A percentile compares a stretch with the other conserved stretches of the same genome.
These are phyloP conservation scores for Acanthaster planci DNA, from an alignment of 35 echinoderm and acorn worm genomes.

Conservation along the genomic window DNA sequence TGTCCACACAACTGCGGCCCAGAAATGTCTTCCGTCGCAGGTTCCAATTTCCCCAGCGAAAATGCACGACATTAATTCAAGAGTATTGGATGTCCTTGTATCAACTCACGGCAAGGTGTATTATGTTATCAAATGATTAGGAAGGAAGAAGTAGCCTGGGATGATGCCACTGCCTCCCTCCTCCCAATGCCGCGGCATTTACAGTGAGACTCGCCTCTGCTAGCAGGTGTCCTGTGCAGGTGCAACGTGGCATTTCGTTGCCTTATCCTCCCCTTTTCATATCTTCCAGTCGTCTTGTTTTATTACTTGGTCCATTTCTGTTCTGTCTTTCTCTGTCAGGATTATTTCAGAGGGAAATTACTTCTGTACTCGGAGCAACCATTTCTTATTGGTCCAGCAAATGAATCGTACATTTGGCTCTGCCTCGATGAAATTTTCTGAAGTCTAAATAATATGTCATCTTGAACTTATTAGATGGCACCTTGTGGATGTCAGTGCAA, in stretches of 20 bases:
- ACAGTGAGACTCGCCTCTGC: neutral
- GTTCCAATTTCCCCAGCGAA: neutral
- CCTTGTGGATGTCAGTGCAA: too few relatives aligned
- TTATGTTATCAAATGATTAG: conserved; percentile 28
- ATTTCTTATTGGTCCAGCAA: too few relatives aligned
- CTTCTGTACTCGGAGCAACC: too few relatives aligned
- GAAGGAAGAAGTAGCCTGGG: conserved; percentile 4
- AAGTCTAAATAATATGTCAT: too few relatives aligned
- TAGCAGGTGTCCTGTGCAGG: neutral
- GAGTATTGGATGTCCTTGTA: conserved; percentile 23
- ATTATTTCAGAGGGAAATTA: conserved; percentile 1
- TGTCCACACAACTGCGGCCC: too few relatives aligned
- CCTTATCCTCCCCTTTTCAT: neutral
- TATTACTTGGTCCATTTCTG: neutral
- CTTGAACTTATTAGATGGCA: too few relatives aligned
- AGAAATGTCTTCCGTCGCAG: neutral
- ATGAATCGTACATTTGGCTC: too few relatives aligned
- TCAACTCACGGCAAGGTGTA: conserved; percentile 7
- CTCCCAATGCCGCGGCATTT: neutral
- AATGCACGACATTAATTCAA: conserved; percentile 21
- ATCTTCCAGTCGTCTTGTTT: neutral
- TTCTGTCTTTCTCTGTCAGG: neutral
- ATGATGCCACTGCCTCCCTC: neutral
- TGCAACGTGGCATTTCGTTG: neutral
- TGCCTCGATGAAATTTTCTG: too few relatives aligned